Percentiles rank a stretch among this genome's conserved stretches.
These are phyloP conservation scores for Mobula hypostoma DNA, from an alignment of 2,113 vertebrate genomes.

Conservation along the genomic window DNA sequence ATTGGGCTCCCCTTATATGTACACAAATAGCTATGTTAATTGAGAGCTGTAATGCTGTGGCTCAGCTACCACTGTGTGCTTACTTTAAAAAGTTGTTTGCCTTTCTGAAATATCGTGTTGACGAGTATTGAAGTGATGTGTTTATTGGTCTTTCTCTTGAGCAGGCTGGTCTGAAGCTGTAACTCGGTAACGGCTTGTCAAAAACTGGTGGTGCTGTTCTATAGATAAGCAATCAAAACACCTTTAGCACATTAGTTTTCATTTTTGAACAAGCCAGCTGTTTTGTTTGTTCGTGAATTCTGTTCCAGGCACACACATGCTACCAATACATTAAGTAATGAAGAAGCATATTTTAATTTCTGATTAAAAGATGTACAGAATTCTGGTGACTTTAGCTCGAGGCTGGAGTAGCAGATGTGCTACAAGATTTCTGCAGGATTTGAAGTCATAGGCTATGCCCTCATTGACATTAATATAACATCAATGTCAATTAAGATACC, in stretches of 20 bases:
- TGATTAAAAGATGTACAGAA: background rate
- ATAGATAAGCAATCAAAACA: background rate
- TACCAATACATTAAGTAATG: background rate
- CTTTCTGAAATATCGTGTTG: background rate
- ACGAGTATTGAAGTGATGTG: slow-evolving; percentile 10
- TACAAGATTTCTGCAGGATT: background rate
- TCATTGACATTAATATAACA: background rate
- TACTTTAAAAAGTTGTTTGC: background rate
- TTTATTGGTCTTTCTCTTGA: background rate
- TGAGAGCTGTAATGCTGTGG: background rate
- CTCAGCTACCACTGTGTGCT: background rate
- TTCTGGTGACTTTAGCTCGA: background rate
- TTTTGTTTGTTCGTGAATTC: background rate
- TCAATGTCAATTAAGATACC: background rate
- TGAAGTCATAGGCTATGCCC: background rate
- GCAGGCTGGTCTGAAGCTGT: background rate
- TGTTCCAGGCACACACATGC: background rate
- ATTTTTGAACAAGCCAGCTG: background rate
- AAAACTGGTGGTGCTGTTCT: background rate
- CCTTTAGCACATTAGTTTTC: background rate
- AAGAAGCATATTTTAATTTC: background rate
- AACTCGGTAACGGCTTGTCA: background rate
- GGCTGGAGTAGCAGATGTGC: background rate
- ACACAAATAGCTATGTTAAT: background rate
- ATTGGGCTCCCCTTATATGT: background rate